Conservation (phyloP, 2,113 vertebrate genomes). For the Neodontobutis hainanensis region DNA sequence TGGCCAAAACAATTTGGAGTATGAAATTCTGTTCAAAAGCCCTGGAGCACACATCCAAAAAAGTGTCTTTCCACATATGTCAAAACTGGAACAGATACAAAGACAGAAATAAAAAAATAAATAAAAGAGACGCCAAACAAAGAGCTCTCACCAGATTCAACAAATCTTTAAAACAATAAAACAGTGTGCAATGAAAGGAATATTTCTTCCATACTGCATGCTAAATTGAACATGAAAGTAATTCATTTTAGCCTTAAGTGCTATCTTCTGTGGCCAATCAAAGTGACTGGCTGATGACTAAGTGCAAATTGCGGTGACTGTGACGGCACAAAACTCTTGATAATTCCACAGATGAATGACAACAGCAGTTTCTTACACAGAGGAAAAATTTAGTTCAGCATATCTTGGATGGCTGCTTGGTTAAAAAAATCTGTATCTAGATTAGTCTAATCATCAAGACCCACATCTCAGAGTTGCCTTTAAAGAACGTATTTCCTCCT, state of each 20-base stretch:
- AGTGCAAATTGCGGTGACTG: constrained; percentile 56
- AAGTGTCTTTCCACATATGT: constrained; percentile 21
- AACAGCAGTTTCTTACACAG: constrained; percentile 24
- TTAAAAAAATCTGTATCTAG: neutral
- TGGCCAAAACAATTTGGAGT: constrained; percentile 31
- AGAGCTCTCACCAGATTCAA: neutral
- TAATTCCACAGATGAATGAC: constrained; percentile 51
- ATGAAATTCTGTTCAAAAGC: constrained; percentile 38
- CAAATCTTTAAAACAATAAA: neutral
- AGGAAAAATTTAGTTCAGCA: constrained; percentile 28
- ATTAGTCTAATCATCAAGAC: too few species aligned
- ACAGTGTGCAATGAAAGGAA: neutral
- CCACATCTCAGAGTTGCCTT: too few species aligned
- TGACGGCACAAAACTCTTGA: constrained; percentile 35
- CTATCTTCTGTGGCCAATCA: constrained; percentile 58
- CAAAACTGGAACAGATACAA: constrained; percentile 11
- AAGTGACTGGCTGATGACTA: constrained; percentile 63
- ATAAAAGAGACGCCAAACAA: neutral
- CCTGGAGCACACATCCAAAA: constrained; percentile 3
- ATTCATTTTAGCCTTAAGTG: constrained; percentile 44
- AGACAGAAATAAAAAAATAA: constrained; percentile 3
- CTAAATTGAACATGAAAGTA: neutral
- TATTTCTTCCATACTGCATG: neutral
- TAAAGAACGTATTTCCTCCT: too few species aligned
- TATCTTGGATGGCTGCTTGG: too few species aligned